Percentiles rank a stretch among this genome's conserved stretches.
phyloP scores from a whole-genome alignment of 2,113 vertebrate genomes.

The Dromaius novaehollandiae region DNA sequence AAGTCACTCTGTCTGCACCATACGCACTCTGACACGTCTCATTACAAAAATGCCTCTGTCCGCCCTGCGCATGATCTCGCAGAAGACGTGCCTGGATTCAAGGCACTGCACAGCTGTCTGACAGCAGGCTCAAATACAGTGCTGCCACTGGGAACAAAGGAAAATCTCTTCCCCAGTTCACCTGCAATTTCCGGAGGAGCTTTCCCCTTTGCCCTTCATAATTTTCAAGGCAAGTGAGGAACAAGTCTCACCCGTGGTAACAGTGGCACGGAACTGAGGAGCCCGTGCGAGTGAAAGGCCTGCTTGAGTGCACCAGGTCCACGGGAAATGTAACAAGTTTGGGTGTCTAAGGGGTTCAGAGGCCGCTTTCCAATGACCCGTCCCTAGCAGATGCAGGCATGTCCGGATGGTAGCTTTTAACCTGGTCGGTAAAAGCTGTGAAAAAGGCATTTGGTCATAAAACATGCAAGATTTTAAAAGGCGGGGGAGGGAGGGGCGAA shows the following conservation, averaged over 20 bases:
- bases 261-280: background rate
- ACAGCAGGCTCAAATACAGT: rapidly evolving
- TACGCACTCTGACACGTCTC: background rate
- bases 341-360: background rate
- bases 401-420: background rate
- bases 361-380: background rate
- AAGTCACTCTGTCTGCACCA: background rate
- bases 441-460: background rate
- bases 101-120: background rate
- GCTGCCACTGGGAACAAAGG: background rate
- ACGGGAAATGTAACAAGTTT: background rate
- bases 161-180: rapidly evolving
- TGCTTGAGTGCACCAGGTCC: too few relatives aligned
- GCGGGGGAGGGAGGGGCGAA: too few relatives aligned
- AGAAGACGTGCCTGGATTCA: background rate
- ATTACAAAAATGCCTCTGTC: background rate
- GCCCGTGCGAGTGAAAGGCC: background rate
- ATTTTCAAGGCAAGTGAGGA: rapidly evolving
- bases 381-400: background rate
- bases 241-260: background rate
- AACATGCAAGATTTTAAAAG: background rate
- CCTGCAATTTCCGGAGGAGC: rapidly evolving
- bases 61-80: background rate
- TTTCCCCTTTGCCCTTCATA: rapidly evolving
- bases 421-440: background rate